Percentiles rank a stretch among this genome's conserved stretches.
Evolutionary conservation across 2,113 vertebrate genomes (phyloP).

Genomic region (Struthidea cinerea): DNA sequence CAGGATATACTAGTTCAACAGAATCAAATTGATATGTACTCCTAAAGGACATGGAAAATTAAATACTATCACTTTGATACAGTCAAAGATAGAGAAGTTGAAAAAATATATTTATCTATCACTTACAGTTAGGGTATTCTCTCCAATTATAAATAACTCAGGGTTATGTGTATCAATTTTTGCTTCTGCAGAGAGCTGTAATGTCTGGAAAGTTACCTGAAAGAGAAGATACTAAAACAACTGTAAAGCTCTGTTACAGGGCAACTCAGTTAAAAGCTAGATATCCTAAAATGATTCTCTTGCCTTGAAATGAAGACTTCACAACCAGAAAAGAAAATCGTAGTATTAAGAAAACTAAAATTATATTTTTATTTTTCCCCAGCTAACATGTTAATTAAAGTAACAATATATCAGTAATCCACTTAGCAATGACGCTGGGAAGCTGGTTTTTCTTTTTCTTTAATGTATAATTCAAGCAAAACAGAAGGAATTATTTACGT

Average conservation of each 20-base stretch:
- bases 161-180: constrained; percentile 77
- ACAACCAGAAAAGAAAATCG: neutral
- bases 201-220: constrained; percentile 81
- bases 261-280: neutral
- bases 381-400: neutral
- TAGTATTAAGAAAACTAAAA: neutral
- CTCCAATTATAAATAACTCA: constrained; percentile 76
- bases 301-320: neutral
- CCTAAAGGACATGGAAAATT: neutral
- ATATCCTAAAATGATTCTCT: neutral
- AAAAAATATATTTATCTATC: neutral
- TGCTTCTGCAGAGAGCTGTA: constrained; percentile 74
- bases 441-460: neutral
- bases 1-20: neutral
- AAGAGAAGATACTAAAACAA: constrained; percentile 25
- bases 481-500: neutral
- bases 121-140: constrained; percentile 78
- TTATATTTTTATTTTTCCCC: neutral
- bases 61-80: neutral
- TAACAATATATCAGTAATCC: neutral
- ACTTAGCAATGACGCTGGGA: neutral
- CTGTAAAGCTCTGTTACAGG: neutral
- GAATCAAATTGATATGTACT: neutral
- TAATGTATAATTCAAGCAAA: neutral
- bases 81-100: neutral